Conservation (phyloP, 2,888 invertebrate species). For the Cryptosula pallasiana region DNA sequence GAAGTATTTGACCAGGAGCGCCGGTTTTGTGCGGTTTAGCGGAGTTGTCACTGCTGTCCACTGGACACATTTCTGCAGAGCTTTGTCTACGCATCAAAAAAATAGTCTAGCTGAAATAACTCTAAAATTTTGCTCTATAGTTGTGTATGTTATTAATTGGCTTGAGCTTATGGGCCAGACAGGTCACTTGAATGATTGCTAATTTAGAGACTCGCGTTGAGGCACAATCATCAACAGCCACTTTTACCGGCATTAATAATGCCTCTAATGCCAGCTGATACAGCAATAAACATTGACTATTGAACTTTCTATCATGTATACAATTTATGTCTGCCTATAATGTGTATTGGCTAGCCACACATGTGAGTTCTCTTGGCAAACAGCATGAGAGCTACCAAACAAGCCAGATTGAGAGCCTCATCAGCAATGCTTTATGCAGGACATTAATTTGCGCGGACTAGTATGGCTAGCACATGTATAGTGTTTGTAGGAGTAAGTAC, state of each 20-base stretch:
- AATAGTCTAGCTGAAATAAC: no score
- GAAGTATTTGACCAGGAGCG: no score
- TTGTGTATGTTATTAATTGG: background rate
- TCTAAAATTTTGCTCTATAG: no score
- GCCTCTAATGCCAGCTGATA: background rate
- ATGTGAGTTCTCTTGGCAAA: no score
- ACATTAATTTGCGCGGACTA: conserved; percentile 2
- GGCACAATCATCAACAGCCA: no score
- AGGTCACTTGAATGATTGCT: background rate
- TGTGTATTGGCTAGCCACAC: no score
- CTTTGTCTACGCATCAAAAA: no score
- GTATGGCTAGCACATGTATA: background rate
- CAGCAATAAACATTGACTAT: background rate
- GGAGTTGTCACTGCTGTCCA: no score
- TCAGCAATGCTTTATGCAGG: background rate
- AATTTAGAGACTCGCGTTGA: background rate
- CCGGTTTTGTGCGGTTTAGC: no score
- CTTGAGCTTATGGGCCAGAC: background rate
- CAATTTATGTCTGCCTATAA: background rate
- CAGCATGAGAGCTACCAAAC: no score
- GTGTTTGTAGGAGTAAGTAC: background rate
- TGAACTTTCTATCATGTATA: background rate
- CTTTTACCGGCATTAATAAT: background rate
- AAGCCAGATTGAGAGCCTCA: background rate
- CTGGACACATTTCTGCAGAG: no score